Base-by-base conservation (phyloP, 2,888 invertebrate species). In the Galeruca laticollis region DNA sequence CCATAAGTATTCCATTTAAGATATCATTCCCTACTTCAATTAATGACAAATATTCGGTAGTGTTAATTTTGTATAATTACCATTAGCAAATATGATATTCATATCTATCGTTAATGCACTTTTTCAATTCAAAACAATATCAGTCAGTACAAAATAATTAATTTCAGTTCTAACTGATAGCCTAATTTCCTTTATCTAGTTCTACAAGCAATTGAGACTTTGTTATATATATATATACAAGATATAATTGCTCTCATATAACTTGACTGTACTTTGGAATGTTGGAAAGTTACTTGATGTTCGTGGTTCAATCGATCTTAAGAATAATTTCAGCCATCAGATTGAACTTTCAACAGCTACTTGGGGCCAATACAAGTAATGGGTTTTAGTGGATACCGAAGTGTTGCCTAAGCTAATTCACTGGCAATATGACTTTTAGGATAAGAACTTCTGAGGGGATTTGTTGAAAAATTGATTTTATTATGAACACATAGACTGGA, bases 321-420 rank as follows among this genome's bases (percentile, higher is more conserved):
- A 56, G 54, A 64, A 64, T 64, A 40, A 64, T 62, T 62, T 52
- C 37, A 31, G 21, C 20, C 62, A 62, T 64, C 40, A 64, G 26
- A 31, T 31, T 18, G 40, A 54, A 56, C 21, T 64, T 40, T 40
- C 20, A 54, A 43, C 40, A 4, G 63, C 40, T 40, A 37, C 37
- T 63, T 37, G 26, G 15, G 31, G 51, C 37, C 56, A 56, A 56
- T 56, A 64, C 63, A 56, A 56, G 20, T 64, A 56, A 64, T 64
- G 26, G 63, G 52, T 54, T 63, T 63, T 40, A 56, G 56, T 43
- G 43, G 52, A 62, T 62, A 10, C 8, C 52, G 11, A 52, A 54
- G 51, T 33, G 37, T 37, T 56, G 51, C 33, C 62, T 52, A 52
- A 62, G 6, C 52, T 51, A 62, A 64, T 64, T 64, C 33, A 64